Conservation (phyloP, 2,888 invertebrate species). For the Holacanthella duospinosa region DNA sequence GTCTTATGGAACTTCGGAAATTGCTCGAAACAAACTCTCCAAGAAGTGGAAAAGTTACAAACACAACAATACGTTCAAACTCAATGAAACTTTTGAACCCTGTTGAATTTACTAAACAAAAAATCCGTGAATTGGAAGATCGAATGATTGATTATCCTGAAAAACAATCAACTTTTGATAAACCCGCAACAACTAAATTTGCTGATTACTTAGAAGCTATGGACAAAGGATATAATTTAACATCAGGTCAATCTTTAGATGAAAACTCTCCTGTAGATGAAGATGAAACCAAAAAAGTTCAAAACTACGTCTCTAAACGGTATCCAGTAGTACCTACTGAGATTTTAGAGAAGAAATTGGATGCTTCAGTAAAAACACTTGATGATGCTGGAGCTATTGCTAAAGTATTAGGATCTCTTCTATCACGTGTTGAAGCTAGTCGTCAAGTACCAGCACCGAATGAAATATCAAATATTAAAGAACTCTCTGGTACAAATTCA, state of each 20-base stretch:
- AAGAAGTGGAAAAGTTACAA: neutral
- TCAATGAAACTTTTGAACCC: neutral
- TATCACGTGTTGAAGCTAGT: constrained; percentile 13
- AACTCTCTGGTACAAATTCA: neutral
- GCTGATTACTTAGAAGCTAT: neutral
- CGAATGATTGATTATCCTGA: neutral
- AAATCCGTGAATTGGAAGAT: neutral
- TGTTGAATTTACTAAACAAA: neutral
- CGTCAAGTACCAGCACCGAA: neutral
- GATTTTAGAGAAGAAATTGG: constrained; percentile 10
- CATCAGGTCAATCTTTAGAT: too few species aligned
- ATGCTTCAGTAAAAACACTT: constrained; percentile 17
- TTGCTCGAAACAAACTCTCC: neutral
- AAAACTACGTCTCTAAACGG: too few species aligned
- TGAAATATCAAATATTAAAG: neutral
- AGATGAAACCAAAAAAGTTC: too few species aligned
- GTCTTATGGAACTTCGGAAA: neutral
- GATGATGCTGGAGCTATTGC: constrained; percentile 25
- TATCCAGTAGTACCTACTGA: neutral
- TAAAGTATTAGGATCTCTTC: constrained; percentile 17
- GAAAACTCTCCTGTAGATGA: too few species aligned
- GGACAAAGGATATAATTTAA: neutral
- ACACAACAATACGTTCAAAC: neutral
- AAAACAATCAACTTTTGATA: neutral
- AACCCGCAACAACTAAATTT: neutral